phyloP scores from a whole-genome alignment of 2,113 vertebrate species.

The Rhegmatorhina hoffmannsi region DNA sequence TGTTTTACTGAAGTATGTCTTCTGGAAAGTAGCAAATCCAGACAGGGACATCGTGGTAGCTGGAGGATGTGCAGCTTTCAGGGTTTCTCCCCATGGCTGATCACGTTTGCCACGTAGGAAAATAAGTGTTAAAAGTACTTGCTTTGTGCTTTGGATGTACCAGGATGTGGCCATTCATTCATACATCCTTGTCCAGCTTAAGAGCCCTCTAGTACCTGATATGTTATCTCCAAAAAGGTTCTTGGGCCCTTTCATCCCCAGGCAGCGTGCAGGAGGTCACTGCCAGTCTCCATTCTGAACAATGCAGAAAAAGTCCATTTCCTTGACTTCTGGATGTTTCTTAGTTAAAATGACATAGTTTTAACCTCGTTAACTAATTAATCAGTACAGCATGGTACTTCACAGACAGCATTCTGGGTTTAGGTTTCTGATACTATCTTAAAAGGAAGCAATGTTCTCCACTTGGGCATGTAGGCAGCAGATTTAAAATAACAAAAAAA shows the following conservation, averaged over 20 bases:
- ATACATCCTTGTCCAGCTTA: neutral
- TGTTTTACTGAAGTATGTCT: neutral
- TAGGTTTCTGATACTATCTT: neutral
- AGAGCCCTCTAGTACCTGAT: neutral
- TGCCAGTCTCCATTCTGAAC: neutral
- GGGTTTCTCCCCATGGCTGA: neutral
- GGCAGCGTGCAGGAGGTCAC: neutral
- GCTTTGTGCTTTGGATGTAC: neutral
- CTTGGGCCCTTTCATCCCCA: neutral
- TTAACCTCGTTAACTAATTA: neutral
- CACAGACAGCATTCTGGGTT: accelerated
- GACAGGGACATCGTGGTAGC: neutral
- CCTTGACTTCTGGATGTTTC: neutral
- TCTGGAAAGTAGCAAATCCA: neutral
- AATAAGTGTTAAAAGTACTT: neutral
- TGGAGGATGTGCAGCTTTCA: accelerated
- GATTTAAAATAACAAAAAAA: slow-evolving; percentile 45
- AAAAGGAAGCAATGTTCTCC: slow-evolving; percentile 30
- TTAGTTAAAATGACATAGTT: neutral
- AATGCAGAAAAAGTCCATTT: neutral
- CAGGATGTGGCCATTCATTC: neutral
- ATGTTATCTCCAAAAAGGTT: neutral
- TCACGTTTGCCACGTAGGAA: neutral
- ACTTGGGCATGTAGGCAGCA: slow-evolving; percentile 40
- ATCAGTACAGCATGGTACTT: neutral